Percentiles rank a stretch among this genome's conserved stretches.
Conservation (phyloP, 2,113 vertebrate species). For the Perca fluviatilis region DNA sequence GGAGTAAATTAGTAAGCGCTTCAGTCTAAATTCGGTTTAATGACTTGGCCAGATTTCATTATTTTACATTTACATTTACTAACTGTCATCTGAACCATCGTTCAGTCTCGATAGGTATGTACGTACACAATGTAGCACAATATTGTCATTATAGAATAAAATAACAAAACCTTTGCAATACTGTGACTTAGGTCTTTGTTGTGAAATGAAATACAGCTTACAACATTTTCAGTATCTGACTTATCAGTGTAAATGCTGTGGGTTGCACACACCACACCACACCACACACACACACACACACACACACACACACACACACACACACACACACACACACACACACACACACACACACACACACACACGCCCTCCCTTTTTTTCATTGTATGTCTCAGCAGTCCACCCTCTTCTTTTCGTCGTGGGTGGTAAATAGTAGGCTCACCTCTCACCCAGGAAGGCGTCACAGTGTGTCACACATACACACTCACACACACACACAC, state of each 20-base stretch:
- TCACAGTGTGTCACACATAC: conserved; percentile 44
- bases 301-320: conserved; percentile 27
- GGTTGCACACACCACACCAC: conserved; percentile 1
- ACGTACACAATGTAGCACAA: neutral
- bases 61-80: neutral
- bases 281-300: conserved; percentile 20
- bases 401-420: conserved; percentile 58
- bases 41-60: conserved; percentile 12
- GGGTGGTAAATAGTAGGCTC: conserved; percentile 72
- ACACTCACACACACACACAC: conserved; percentile 24
- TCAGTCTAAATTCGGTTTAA: conserved; percentile 6
- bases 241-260: conserved; percentile 20
- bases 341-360: conserved; percentile 10
- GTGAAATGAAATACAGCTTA: neutral
- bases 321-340: conserved; percentile 27
- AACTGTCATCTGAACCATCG: neutral
- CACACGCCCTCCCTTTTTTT: conserved; percentile 1
- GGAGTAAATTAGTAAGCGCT: neutral
- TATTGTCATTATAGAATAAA: neutral
- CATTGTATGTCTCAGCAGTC: conserved; percentile 32
- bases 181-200: neutral
- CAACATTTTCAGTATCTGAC: neutral
- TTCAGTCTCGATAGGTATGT: neutral
- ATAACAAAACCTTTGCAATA: neutral
- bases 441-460: conserved; percentile 62